Percentiles rank a stretch among this genome's conserved stretches.
These are phyloP conservation scores for Todiramphus chloris DNA, from an alignment of 2,113 vertebrate species.

Conservation along the genomic window DNA sequence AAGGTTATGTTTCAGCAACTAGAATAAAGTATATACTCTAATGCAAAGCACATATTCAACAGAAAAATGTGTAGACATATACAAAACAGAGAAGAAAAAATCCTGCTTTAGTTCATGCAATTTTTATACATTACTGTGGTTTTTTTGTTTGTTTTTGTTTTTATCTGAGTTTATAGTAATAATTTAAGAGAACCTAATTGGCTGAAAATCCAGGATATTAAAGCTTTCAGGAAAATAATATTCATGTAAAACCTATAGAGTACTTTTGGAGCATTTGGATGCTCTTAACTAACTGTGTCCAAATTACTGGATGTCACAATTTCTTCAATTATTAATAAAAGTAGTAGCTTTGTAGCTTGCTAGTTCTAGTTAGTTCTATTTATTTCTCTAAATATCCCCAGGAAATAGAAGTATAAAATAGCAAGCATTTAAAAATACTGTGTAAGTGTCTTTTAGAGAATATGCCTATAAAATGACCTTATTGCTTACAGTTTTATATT, in stretches of 20 bases:
- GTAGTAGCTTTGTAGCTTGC: neutral
- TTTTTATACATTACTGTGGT: neutral
- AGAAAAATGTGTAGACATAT: neutral
- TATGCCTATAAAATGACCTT: neutral
- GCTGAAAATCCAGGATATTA: neutral
- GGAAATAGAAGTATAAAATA: constrained; percentile 16
- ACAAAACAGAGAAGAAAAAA: neutral
- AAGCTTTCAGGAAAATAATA: neutral
- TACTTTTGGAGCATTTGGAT: neutral
- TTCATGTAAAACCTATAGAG: neutral
- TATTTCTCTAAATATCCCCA: constrained; percentile 45
- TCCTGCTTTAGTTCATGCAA: neutral
- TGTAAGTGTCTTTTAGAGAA: neutral
- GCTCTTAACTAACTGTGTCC: neutral
- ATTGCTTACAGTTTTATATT: neutral
- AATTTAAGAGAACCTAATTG: neutral
- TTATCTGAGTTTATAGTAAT: neutral
- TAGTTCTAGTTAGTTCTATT: constrained; percentile 33
- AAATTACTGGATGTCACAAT: neutral
- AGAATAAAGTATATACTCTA: neutral
- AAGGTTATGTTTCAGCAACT: neutral
- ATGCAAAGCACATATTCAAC: neutral
- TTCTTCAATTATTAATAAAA: constrained; percentile 56
- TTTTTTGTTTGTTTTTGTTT: neutral
- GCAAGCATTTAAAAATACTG: neutral